A percentile compares a stretch with the other conserved stretches of the same genome.
These are phyloP conservation scores for Chaetodon trifascialis DNA, from an alignment of 2,113 vertebrate species.

Conservation along the genomic window DNA sequence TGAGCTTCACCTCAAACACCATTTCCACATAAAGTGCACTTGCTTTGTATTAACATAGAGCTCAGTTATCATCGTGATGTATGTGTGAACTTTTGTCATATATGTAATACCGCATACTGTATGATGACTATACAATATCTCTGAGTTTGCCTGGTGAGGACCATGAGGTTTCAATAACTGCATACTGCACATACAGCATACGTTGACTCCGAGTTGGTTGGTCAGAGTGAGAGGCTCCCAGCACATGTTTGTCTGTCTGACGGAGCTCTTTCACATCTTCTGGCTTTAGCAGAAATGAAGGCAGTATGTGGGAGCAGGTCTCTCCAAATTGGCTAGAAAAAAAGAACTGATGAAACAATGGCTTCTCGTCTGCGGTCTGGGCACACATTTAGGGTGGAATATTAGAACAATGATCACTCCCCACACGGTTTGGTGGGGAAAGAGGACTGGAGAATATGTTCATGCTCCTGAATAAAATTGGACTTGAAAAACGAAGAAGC, in stretches of 20 bases:
- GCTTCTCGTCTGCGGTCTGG: slow-evolving; percentile 4
- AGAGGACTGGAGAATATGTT: slow-evolving; percentile 45
- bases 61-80: no score
- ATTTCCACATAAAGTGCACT: no score
- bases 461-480: slow-evolving; percentile 47
- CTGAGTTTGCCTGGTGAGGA: not conserved
- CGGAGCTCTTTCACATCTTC: slow-evolving; percentile 3
- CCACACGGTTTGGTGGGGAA: slow-evolving; percentile 66
- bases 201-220: not conserved
- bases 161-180: no score
- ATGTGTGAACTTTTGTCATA: no score
- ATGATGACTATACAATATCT: not conserved
- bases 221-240: not conserved
- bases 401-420: slow-evolving; percentile 28
- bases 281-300: not conserved
- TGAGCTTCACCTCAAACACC: no score
- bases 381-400: not conserved
- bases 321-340: not conserved
- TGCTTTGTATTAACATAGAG: no score
- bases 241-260: not conserved
- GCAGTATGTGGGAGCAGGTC: not conserved
- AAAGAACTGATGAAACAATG: slow-evolving; percentile 24
- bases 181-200: no score
- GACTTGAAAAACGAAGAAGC: slow-evolving; percentile 40
- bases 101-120: not conserved